A percentile compares a stretch with the other conserved stretches of the same genome.
Conservation (phyloP, 2,888 invertebrate genomes). For the Nemoura dubitans region DNA sequence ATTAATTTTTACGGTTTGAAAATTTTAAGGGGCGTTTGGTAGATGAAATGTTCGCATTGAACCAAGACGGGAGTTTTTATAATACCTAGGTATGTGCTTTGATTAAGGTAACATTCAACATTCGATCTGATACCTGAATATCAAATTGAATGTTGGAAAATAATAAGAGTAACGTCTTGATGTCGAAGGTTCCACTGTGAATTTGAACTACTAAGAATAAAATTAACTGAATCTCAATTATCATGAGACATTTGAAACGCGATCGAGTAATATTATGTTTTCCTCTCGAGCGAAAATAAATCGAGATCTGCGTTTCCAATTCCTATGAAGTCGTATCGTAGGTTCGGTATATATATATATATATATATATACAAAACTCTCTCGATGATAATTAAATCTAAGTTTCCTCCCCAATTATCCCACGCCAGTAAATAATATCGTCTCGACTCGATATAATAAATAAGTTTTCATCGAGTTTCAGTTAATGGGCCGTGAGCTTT, state of each 20-base stretch:
- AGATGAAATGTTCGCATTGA: neutral
- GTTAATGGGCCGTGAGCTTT: neutral
- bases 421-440: slow-evolving; percentile 15
- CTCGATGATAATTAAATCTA: neutral
- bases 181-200: no score
- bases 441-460: neutral
- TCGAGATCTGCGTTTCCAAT: neutral
- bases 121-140: no score
- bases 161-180: no score
- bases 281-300: no score
- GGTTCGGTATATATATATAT: no score
- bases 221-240: neutral
- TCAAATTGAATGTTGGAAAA: no score
- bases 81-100: no score
- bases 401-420: slow-evolving; percentile 17
- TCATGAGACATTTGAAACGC: neutral
- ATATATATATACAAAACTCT: neutral
- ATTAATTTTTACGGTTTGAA: neutral
- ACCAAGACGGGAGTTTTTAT: neutral
- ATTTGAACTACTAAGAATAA: neutral
- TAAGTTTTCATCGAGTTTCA: slow-evolving; percentile 15
- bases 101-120: no score
- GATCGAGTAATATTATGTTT: neutral
- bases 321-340: neutral
- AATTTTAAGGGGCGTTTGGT: neutral